phyloP scores from a whole-genome alignment of 1,140 invertebrate species.

The Goniozus legneri region DNA sequence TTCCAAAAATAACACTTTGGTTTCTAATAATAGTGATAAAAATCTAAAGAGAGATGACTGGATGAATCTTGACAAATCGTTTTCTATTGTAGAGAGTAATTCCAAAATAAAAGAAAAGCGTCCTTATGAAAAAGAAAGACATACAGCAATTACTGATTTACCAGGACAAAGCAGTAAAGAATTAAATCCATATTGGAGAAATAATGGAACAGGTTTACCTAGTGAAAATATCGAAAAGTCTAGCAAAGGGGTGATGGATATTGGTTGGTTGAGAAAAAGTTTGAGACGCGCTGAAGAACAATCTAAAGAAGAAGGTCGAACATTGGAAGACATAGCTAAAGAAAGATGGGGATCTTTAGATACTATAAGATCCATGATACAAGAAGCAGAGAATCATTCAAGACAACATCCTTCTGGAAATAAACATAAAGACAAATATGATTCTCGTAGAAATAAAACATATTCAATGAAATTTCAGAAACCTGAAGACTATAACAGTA shows the following conservation, averaged over 20 bases:
- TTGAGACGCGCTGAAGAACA: slow-evolving; percentile 60
- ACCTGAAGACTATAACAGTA: too few species aligned
- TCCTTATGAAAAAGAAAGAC: slow-evolving; percentile 51
- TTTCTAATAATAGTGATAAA: slow-evolving; percentile 6
- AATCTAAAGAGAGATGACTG: slow-evolving; percentile 49
- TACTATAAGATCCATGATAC: slow-evolving; percentile 54
- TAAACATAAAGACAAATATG: background rate
- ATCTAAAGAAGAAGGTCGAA: slow-evolving; percentile 56
- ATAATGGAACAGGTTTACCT: slow-evolving; percentile 78
- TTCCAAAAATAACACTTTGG: background rate
- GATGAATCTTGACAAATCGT: slow-evolving; percentile 48
- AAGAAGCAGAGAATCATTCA: slow-evolving; percentile 47
- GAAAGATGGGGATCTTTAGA: slow-evolving; percentile 64
- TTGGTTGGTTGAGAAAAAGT: slow-evolving; percentile 60
- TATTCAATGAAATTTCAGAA: too few species aligned
- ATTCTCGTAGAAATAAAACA: background rate
- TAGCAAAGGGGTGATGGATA: slow-evolving; percentile 45
- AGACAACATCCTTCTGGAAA: slow-evolving; percentile 10
- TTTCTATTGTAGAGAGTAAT: slow-evolving; percentile 42
- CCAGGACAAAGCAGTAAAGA: slow-evolving; percentile 72
- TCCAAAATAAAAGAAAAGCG: slow-evolving; percentile 46
- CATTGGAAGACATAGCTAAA: slow-evolving; percentile 61
- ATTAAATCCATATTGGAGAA: slow-evolving; percentile 91
- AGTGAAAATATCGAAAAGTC: slow-evolving; percentile 16
- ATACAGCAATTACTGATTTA: slow-evolving; percentile 58